Evolutionary conservation across 2,888 invertebrate genomes (phyloP).

Genomic region (Chrysotoxum bicinctum): DNA sequence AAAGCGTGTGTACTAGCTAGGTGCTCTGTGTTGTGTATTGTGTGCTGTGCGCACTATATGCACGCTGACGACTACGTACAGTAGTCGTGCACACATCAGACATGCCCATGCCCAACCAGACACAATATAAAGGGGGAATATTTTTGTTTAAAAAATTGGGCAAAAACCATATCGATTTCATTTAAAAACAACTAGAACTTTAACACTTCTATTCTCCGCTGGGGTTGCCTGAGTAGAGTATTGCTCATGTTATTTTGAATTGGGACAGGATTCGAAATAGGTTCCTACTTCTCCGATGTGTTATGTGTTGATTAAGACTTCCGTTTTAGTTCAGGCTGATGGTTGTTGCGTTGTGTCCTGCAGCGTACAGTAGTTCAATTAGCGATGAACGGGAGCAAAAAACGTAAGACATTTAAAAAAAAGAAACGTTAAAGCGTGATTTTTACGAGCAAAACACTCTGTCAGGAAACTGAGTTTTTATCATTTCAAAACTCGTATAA

Average conservation of each 20-base stretch:
- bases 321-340: neutral
- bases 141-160: conserved; percentile 21
- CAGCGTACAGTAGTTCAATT: neutral
- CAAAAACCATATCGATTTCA: conserved; percentile 61
- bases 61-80: conserved; percentile 4
- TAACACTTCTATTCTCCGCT: neutral
- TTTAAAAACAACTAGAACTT: conserved; percentile 35
- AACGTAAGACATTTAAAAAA: neutral
- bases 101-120: neutral
- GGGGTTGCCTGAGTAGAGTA: neutral
- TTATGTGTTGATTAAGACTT: conserved; percentile 48
- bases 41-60: neutral
- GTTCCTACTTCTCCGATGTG: neutral
- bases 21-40: neutral
- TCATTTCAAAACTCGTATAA: too few relatives aligned
- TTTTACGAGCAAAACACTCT: too few relatives aligned
- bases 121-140: neutral
- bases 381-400: neutral
- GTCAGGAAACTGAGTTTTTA: too few relatives aligned
- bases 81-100: neutral
- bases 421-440: neutral
- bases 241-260: conserved; percentile 1
- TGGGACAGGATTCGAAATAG: conserved; percentile 7
- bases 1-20: neutral
- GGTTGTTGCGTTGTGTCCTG: neutral